Base-by-base conservation (phyloP, 2,888 invertebrate genomes). In the Octodonta nipae region DNA sequence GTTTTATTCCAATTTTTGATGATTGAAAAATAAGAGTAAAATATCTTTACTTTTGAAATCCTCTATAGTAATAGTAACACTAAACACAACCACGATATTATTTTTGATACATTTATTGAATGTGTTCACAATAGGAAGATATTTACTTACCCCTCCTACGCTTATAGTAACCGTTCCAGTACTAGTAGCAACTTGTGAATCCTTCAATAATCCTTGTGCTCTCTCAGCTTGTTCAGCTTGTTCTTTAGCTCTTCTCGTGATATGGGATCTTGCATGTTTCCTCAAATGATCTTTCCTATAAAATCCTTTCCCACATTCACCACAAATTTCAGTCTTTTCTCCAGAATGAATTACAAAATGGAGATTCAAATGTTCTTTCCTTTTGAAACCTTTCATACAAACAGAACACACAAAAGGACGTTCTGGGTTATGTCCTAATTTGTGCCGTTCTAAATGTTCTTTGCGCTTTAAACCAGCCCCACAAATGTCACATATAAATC, bases 331-430 rank as follows among this genome's bases (percentile, higher is more conserved):
- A 42, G 85, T 70, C 60, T 87, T 87, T 60, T 86, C 85, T 2
- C 87, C 87, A 7, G 86, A 85, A 61, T 88, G 87, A 52, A 87
- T 87, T 43, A 87, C 85, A 60, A 85, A 84, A 64, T 88, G 87
- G 46, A 87, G 62, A 0, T 86, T 86, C 35, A 88, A 68, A 47
- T 88, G 87, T 55, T 88, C 87, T 26, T 86, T 86, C 46, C 87
- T 74, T 52, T 87, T 86, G 60, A 87, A 87, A 1, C 84, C 83
- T 56, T 87, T 87, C 51, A 84, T 69, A 55, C 87, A 87, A 33
- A 86, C 84, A 36, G 83, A 78, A 66, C 87, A 87, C 7, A 83
- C 83, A 63, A 83, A 86, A 33, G 87, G 87, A 47, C 86, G 69
- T 59, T 86, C 87, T 0, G 86, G 85, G 66, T 85, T 86, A 64